phyloP scores from a whole-genome alignment of 2,888 invertebrate genomes.

The Choreutis nemorana region DNA sequence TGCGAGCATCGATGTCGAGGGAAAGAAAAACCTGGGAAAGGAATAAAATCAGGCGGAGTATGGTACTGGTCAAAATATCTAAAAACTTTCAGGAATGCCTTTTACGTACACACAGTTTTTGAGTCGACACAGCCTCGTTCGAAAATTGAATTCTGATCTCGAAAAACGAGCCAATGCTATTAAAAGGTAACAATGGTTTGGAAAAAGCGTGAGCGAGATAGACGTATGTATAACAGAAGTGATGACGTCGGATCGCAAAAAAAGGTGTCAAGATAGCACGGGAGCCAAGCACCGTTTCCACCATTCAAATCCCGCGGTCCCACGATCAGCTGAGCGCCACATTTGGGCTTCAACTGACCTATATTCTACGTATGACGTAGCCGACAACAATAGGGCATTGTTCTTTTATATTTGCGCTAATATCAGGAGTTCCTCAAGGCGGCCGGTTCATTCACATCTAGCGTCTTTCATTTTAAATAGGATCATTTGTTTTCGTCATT shows the following conservation, averaged over 20 bases:
- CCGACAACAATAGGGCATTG: slow-evolving; percentile 62
- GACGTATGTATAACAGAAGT: no score
- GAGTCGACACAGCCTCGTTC: no score
- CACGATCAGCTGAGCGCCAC: slow-evolving; percentile 56
- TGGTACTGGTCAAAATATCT: no score
- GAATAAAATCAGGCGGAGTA: no score
- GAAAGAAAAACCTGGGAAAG: no score
- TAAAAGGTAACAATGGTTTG: no score
- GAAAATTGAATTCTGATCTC: no score
- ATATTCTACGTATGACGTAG: slow-evolving; percentile 60
- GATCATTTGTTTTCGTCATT: slow-evolving; percentile 59
- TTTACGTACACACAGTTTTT: no score
- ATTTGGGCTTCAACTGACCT: slow-evolving; percentile 58
- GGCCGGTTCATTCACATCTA: slow-evolving; percentile 56
- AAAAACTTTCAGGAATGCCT: no score
- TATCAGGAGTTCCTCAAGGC: slow-evolving; percentile 58
- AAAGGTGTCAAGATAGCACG: background rate
- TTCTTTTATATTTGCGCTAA: slow-evolving; percentile 60
- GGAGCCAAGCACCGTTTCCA: background rate
- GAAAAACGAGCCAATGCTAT: no score
- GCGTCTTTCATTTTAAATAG: slow-evolving; percentile 42
- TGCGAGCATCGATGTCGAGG: slow-evolving; percentile 1
- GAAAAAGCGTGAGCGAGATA: no score
- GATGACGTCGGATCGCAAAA: no score
- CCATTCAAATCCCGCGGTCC: slow-evolving; percentile 19